A percentile compares a stretch with the other conserved stretches of the same genome.
Evolutionary conservation across 2,888 invertebrate species (phyloP).

Genomic region (Caenorhabditis wallacei): DNA sequence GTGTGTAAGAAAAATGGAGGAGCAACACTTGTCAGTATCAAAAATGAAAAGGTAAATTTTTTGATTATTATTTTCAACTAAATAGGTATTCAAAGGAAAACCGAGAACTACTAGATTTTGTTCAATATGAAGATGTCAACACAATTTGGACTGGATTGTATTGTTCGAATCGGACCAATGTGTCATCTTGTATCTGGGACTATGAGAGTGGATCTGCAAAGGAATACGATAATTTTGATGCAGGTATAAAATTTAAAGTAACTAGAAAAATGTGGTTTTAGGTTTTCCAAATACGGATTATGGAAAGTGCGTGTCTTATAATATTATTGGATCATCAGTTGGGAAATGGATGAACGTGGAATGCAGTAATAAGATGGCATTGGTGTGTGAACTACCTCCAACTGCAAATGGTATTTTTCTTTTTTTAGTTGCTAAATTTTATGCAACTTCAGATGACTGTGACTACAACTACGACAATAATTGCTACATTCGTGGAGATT

Average conservation of each 20-base stretch:
- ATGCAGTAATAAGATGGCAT: neutral
- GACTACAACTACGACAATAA: neutral
- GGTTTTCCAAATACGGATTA: too few relatives aligned
- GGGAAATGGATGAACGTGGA: neutral
- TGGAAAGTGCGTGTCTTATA: too few relatives aligned
- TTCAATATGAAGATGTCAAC: neutral
- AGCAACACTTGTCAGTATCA: neutral
- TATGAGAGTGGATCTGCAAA: neutral
- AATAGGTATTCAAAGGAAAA: neutral
- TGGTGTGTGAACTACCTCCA: conserved; percentile 5
- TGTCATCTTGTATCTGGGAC: neutral
- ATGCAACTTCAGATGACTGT: neutral
- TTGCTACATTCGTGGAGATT: neutral
- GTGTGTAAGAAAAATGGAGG: neutral
- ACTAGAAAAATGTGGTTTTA: neutral
- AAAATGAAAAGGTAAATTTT: neutral
- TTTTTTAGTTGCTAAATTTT: too few relatives aligned
- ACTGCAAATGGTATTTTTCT: neutral
- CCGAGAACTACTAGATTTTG: neutral
- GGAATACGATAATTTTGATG: neutral
- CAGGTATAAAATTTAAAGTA: too few relatives aligned
- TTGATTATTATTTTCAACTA: neutral
- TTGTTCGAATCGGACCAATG: neutral
- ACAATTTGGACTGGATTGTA: neutral
- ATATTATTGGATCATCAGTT: too few relatives aligned